Evolutionary conservation across 2,113 vertebrate species (phyloP).

Genomic region (Chloroceryle aenea): DNA sequence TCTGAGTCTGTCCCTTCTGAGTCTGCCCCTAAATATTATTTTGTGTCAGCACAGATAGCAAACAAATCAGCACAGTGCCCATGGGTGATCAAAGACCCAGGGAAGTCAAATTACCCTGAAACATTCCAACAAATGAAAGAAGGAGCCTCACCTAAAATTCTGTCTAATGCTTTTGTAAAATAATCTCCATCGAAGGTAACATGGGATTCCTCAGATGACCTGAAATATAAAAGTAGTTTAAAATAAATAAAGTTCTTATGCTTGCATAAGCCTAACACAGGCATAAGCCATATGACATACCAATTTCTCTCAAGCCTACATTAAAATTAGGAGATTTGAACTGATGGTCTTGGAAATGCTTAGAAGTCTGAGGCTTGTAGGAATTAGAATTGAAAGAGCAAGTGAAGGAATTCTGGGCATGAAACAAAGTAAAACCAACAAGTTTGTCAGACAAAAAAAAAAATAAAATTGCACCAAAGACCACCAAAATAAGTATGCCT

Average conservation of each 20-base stretch:
- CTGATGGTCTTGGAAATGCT: neutral
- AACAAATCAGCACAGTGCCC: neutral
- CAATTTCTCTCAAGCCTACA: neutral
- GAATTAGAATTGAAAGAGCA: neutral
- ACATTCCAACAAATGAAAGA: neutral
- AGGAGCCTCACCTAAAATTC: constrained; percentile 81
- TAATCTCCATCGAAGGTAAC: constrained; percentile 87
- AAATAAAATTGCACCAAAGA: neutral
- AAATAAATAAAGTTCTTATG: neutral
- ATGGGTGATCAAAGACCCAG: neutral
- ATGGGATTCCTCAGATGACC: constrained; percentile 80
- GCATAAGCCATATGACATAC: neutral
- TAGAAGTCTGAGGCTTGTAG: neutral
- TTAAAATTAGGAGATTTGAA: neutral
- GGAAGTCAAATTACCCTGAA: neutral
- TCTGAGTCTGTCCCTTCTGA: constrained; percentile 80
- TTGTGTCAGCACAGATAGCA: neutral
- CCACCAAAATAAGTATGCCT: neutral
- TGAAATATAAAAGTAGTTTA: constrained; percentile 64
- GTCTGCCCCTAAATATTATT: neutral
- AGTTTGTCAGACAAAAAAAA: neutral
- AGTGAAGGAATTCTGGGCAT: neutral
- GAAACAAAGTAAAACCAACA: neutral
- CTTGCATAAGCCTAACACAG: neutral
- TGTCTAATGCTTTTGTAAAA: constrained; percentile 86